phyloP scores from a whole-genome alignment of 2,113 vertebrate genomes.

The Lathamus discolor region DNA sequence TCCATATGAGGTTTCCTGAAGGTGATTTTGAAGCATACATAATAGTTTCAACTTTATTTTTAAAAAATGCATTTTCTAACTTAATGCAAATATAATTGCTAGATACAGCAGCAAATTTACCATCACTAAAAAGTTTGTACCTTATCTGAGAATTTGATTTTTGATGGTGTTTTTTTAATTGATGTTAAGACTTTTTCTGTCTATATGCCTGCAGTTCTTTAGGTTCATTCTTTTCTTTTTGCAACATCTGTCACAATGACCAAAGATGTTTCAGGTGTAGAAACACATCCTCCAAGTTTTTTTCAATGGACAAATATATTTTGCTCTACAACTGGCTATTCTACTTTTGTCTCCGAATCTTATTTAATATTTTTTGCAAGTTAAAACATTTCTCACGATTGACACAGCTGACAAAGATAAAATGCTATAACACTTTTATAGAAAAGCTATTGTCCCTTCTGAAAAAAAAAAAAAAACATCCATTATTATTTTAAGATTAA shows the following conservation, averaged over 20 bases:
- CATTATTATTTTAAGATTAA: background rate
- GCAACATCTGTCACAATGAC: rapidly evolving
- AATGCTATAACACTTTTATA: background rate
- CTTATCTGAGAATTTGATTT: background rate
- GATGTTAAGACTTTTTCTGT: background rate
- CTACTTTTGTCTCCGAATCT: background rate
- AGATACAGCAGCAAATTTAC: background rate
- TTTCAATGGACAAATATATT: background rate
- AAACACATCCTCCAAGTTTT: background rate
- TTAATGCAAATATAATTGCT: background rate
- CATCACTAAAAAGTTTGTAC: background rate
- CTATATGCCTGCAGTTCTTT: background rate
- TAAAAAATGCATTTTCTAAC: background rate
- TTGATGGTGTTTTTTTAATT: background rate
- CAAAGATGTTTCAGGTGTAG: background rate
- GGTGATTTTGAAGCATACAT: background rate
- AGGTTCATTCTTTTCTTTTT: background rate
- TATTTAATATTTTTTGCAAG: background rate
- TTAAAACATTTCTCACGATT: background rate
- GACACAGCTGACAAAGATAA: background rate
- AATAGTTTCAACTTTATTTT: background rate
- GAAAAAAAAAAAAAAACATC: background rate
- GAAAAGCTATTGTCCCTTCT: background rate
- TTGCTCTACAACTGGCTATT: background rate
- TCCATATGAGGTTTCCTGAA: background rate